These are phyloP conservation scores for Porites cylindrica DNA, from an alignment of 92 coral and sea anemone genomes.

Conservation along the genomic window DNA sequence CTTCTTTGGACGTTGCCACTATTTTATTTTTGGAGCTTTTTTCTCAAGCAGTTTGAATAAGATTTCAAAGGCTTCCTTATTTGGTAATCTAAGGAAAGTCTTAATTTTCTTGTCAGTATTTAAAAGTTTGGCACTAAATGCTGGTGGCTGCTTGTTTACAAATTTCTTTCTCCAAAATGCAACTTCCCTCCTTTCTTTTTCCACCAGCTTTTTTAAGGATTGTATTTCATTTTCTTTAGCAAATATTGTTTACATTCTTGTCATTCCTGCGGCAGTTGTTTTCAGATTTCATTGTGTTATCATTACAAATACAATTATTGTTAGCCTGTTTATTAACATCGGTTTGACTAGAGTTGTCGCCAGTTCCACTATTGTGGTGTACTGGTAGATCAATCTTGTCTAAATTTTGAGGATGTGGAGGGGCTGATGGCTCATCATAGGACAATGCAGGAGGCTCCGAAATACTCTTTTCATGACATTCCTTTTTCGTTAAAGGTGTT, in stretches of 20 bases:
- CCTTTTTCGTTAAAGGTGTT: slow-evolving; percentile 37
- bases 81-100: no score
- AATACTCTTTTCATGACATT: slow-evolving; percentile 10
- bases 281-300: slow-evolving; percentile 27
- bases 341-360: slow-evolving; percentile 1
- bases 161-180: slow-evolving; percentile 41
- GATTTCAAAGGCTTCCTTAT: no score
- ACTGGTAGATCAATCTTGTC: slow-evolving; percentile 20
- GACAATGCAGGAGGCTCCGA: slow-evolving; percentile 2
- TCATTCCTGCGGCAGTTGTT: slow-evolving; percentile 28
- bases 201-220: slow-evolving; percentile 29
- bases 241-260: slow-evolving; percentile 32
- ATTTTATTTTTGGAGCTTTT: neutral
- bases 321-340: neutral
- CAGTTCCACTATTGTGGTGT: slow-evolving; percentile 14
- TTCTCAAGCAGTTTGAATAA: no score
- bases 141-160: slow-evolving; percentile 28
- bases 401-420: slow-evolving; percentile 40
- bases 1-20: slow-evolving; percentile 65
- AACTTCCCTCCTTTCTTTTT: slow-evolving; percentile 38
- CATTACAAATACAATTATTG: slow-evolving; percentile 7
- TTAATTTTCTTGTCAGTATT: no score
- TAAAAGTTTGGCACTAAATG: neutral
- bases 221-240: slow-evolving; percentile 44
- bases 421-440: slow-evolving; percentile 1